Base-by-base conservation (phyloP, 2,797 vertebrate genomes). In the Sebastes diploproa region DNA sequence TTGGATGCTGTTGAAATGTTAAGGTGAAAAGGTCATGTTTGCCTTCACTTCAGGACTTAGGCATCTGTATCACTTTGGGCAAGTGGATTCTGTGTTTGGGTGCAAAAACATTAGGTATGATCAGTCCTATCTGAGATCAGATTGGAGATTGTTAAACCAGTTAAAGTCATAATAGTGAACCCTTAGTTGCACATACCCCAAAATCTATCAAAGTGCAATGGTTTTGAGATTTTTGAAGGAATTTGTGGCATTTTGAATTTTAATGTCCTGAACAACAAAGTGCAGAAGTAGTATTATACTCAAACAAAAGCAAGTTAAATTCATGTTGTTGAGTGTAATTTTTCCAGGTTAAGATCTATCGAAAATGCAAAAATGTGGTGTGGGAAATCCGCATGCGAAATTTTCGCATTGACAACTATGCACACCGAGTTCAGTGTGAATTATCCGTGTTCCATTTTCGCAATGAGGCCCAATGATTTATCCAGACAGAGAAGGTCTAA, bases 231-330 rank as follows among this genome's bases (percentile, higher is more conserved):
- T 52, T 67, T n/a, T 46, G 4, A 65, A 42, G 18, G 34, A 54
- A 62, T 61, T 55, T 25, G 23, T 72, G 9, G 46, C 14, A 36
- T 20, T 65, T 75, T 10, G n/a, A 65, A 63, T 64, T 75, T 13
- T 9, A 52, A 52, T 52, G 46, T 63, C n/a, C 25, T 38, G 20
- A 58, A 60, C 29, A 54, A 23, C 13, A 22, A n/a, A 16, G 27
- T 60, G 7, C 38, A 30, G 23, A 73, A 52, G 18, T 52, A 11
- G 20, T 46, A 20, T 32, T 69, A n/a, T 7, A 56, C 27, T 59
- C 22, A 34, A 67, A 61, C 38, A 66, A 77, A 77, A 76, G 2
- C 54, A 65, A 71, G 68, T 75, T 14, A 16, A 52, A 73, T 12
- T 42, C 7, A 32, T 64, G 10, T 42, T 72, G 5, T 32, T 72